Conservation (phyloP, 2,113 vertebrate species). For the Dasypus novemcinctus region DNA sequence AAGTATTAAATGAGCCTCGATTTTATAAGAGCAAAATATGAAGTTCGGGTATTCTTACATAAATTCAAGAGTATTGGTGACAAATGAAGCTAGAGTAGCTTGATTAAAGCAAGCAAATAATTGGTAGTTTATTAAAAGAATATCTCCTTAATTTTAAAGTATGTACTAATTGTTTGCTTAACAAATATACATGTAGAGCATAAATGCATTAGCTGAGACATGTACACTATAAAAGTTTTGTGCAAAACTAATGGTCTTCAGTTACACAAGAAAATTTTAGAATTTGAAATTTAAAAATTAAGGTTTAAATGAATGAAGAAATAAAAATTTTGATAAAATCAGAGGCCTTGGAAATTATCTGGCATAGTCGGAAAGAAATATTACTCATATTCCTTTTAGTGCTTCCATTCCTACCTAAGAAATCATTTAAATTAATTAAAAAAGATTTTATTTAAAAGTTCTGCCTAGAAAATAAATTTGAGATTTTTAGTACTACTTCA, state of each 20-base stretch:
- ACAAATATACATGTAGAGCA: background rate
- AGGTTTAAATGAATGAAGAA: background rate
- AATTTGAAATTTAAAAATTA: background rate
- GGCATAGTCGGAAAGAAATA: background rate
- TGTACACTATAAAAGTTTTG: background rate
- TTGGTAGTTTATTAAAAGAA: constrained; percentile 1
- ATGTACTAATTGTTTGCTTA: background rate
- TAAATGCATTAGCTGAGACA: background rate
- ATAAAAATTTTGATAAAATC: background rate
- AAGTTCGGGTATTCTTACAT: background rate
- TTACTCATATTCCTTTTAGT: background rate
- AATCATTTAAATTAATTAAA: background rate
- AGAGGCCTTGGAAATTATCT: background rate
- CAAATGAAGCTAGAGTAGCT: constrained; percentile 26
- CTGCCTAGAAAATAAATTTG: background rate
- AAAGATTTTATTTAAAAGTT: background rate
- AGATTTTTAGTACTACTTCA: constrained; percentile 7
- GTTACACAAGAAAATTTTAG: background rate
- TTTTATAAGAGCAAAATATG: background rate
- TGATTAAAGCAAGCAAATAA: background rate
- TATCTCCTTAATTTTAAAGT: background rate
- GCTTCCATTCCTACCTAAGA: background rate
- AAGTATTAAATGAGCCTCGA: background rate
- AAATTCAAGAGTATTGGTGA: background rate
- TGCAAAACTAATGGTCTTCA: background rate